phyloP scores from a whole-genome alignment of 2,888 invertebrate species.

The Erynnis tages region DNA sequence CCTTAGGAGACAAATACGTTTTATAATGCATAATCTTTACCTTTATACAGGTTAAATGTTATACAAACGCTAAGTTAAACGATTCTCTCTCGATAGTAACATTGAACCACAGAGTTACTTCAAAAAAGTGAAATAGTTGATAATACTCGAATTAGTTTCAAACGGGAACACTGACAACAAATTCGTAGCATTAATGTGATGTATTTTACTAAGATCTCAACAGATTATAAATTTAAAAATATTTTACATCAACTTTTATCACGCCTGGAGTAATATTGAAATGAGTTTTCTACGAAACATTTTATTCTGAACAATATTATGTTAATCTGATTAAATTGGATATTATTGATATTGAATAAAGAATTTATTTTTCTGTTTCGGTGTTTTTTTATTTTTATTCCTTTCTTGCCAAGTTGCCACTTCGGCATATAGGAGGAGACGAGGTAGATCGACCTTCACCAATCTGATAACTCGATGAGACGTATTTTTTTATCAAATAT shows the following conservation, averaged over 20 bases:
- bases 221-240: conserved; percentile 51
- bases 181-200: conserved; percentile 54
- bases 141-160: conserved; percentile 18
- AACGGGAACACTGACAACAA: conserved; percentile 9
- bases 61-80: no score
- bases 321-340: conserved; percentile 78
- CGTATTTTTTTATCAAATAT: no score
- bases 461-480: no score
- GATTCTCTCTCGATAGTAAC: conserved; percentile 33
- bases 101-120: conserved; percentile 56
- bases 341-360: conserved; percentile 75
- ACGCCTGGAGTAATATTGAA: conserved; percentile 34
- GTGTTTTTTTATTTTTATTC: conserved; percentile 46
- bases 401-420: no score
- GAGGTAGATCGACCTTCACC: no score
- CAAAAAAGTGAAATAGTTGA: conserved; percentile 39
- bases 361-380: conserved; percentile 79
- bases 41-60: no score
- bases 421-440: no score
- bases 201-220: conserved; percentile 74
- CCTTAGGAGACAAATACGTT: no score
- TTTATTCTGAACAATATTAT: conserved; percentile 50
- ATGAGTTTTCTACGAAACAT: conserved; percentile 36
- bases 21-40: no score
- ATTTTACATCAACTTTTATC: conserved; percentile 33